Evolutionary conservation across 1,140 invertebrate genomes (phyloP).

Genomic region (Drosophila burlai): DNA sequence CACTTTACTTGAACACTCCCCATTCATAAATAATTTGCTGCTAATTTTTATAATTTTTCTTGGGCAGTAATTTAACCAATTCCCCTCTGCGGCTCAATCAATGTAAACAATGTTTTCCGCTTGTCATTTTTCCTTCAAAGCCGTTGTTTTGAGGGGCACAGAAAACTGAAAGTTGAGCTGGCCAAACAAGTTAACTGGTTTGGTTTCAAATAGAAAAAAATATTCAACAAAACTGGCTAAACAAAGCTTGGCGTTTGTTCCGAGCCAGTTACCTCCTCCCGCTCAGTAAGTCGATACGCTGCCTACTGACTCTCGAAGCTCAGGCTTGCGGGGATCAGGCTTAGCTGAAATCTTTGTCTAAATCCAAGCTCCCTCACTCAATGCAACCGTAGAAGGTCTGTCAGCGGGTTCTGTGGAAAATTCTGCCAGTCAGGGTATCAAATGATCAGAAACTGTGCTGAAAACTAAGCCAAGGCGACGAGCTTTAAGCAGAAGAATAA

Average conservation of each 20-base stretch:
- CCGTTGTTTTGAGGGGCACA: slow-evolving; percentile 4
- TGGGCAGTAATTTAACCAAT: slow-evolving; percentile 24
- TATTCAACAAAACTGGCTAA: slow-evolving; percentile 23
- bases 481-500: slow-evolving; percentile 25
- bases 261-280: slow-evolving; percentile 32
- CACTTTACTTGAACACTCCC: slow-evolving; percentile 33
- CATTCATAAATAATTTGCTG: slow-evolving; percentile 64
- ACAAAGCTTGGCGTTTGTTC: slow-evolving; percentile 47
- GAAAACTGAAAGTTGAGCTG: slow-evolving; percentile 60
- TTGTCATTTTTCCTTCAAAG: slow-evolving; percentile 47
- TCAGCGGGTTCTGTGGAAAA: slow-evolving; percentile 24
- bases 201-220: slow-evolving; percentile 20
- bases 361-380: slow-evolving; percentile 20
- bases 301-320: slow-evolving; percentile 40
- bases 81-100: slow-evolving; percentile 23
- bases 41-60: slow-evolving; percentile 53
- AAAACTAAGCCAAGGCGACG: slow-evolving; percentile 48
- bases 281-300: slow-evolving; percentile 35
- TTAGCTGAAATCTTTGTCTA: slow-evolving; percentile 53
- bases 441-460: slow-evolving; percentile 25
- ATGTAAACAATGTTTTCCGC: slow-evolving; percentile 62
- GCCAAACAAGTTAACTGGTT: slow-evolving; percentile 53
- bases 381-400: slow-evolving; percentile 48
- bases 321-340: slow-evolving; percentile 25
- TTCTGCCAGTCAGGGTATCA: slow-evolving; percentile 33